Evolutionary conservation across 2,113 vertebrate species (phyloP), one percentile per base, ranked within the genome.

Genomic region (Boleophthalmus pectinirostris): DNA sequence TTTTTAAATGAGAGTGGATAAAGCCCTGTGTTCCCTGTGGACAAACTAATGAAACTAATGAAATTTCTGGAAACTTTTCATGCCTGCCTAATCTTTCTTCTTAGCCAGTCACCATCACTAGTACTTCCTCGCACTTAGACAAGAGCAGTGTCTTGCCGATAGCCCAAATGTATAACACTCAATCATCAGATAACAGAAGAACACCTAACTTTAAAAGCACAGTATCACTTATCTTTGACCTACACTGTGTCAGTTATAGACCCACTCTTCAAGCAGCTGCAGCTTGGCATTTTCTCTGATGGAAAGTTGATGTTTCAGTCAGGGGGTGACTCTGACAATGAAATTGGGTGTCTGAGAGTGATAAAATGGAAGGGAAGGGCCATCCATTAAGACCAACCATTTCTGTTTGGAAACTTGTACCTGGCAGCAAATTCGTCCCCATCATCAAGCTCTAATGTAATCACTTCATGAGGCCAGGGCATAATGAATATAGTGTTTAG

Each of bases 401-500:
- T 88, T 82, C 74, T 81, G 79, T 87, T 85, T 79, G 85, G 91
- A 91, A 92, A 89, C 71, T 83, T 90, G 70, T 82, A 68, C 75
- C 86, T 90, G 90, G 82, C 82, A 91, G 82, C 64, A 82, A 74
- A 87, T 90, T 83, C 68, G 56, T 88, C 86, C 89, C 88, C 89
- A 90, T 93, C 89, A 90, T 92, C 82, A 66, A 74, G 81, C 87
- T 83, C 83, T 91, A 92, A 88, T 88, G 89, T 91, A 90, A 92
- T 93, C 85, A 89, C 85, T 88, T 90, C 90, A 90, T 87, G 88
- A 83, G 82, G 78, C 85, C 74, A 60, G 66, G 73, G 79, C 77
- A 92, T 90, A 91, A 92, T 92, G 90, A 93, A 91, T 92, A 90
- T 89, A 90, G 87, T 90, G 88, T 91, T 92, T 88, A 83, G 86